Percentiles rank a stretch among this genome's conserved stretches.
phyloP scores from a whole-genome alignment of 1,140 invertebrate genomes.

The honey bee (Apis mellifera) region DNA sequence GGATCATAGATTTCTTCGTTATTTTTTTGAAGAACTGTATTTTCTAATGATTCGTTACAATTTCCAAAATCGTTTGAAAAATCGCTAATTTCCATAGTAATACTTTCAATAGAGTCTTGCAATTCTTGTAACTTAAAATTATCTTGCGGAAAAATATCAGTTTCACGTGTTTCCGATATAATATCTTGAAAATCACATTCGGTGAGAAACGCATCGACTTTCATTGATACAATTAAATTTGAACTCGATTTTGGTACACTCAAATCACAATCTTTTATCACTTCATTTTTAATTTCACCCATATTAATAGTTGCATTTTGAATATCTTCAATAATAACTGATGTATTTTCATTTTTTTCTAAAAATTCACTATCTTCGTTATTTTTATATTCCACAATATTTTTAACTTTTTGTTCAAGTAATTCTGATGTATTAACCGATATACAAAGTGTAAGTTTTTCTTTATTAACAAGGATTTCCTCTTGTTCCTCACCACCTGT shows the following conservation, averaged over 20 bases:
- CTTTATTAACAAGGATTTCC: conserved; percentile 21
- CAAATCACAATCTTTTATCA: neutral
- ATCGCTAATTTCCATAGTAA: neutral
- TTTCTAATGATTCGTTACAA: neutral
- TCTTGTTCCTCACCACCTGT: conserved; percentile 41
- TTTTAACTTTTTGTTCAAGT: neutral
- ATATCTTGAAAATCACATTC: neutral
- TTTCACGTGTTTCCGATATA: conserved; percentile 35
- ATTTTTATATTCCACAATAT: neutral
- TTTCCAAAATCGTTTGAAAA: neutral
- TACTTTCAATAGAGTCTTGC: neutral
- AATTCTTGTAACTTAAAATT: conserved; percentile 32
- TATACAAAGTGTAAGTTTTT: neutral
- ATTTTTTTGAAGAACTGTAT: neutral
- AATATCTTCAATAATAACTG: neutral
- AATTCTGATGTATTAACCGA: neutral
- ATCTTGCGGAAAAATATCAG: neutral
- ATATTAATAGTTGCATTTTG: neutral
- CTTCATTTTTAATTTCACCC: neutral
- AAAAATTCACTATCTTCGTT: neutral
- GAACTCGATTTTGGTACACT: neutral
- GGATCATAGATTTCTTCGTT: conserved; percentile 11
- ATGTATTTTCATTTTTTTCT: neutral
- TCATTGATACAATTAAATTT: neutral
- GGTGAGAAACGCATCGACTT: neutral